Percentiles rank a stretch among this genome's conserved stretches.
Conservation (phyloP, 2,113 vertebrate genomes). For the Tachysurus vachellii region DNA sequence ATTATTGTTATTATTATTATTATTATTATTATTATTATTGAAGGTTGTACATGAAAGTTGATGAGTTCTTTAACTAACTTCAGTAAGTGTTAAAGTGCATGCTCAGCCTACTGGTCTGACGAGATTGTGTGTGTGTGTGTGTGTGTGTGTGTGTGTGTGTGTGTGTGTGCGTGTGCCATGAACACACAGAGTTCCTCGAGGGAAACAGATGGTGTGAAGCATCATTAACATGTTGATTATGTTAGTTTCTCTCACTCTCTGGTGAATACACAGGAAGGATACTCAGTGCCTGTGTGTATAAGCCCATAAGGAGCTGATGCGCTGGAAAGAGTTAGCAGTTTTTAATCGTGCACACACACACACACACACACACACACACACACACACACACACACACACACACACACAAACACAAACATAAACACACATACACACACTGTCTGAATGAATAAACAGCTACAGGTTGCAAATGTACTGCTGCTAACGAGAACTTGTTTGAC, state of each 20-base stretch:
- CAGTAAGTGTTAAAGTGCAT: constrained; percentile 11
- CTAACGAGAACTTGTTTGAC: not conserved
- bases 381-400: not conserved
- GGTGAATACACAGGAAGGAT: constrained; percentile 38
- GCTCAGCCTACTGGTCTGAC: constrained; percentile 28
- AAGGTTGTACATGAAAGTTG: not conserved
- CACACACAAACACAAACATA: constrained; percentile 28
- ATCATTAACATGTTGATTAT: constrained; percentile 50
- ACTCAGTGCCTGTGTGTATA: constrained; percentile 27
- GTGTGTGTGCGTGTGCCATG: constrained; percentile 1
- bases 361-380: constrained; percentile 25
- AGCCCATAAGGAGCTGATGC: constrained; percentile 49
- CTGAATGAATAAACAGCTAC: constrained; percentile 25
- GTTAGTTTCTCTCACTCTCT: constrained; percentile 35
- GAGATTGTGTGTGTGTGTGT: not conserved
- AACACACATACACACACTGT: not conserved
- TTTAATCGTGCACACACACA: constrained; percentile 45
- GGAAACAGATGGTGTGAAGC: constrained; percentile 46
- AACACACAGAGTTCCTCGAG: constrained; percentile 17
- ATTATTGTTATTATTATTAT: too few relatives aligned
- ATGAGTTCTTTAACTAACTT: not conserved
- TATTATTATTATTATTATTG: not conserved
- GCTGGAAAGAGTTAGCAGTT: constrained; percentile 40
- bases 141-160: too few relatives aligned
- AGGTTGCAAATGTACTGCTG: constrained; percentile 26